These are phyloP conservation scores for Mormyrus hasselquistii DNA, from an alignment of 2,797 vertebrate genomes.

Conservation along the genomic window DNA sequence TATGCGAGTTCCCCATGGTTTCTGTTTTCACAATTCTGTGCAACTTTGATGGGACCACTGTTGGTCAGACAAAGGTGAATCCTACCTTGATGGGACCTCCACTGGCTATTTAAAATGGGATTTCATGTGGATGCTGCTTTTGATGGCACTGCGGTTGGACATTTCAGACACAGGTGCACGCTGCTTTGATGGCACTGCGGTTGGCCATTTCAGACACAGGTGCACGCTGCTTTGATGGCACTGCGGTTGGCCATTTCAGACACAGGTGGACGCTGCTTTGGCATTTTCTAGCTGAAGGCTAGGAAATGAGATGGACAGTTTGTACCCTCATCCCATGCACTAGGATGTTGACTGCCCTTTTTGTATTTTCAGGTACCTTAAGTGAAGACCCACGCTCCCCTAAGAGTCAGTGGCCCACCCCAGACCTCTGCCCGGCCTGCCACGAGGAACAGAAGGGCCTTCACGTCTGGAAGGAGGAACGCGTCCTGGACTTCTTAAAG, in stretches of 20 bases:
- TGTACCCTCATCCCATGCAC: slow-evolving; percentile 20
- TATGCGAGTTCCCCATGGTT: background rate
- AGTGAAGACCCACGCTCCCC: slow-evolving; percentile 86
- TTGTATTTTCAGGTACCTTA: slow-evolving; percentile 64
- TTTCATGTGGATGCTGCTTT: background rate
- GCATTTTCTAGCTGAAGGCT: slow-evolving; percentile 5
- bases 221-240: background rate
- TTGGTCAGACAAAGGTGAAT: background rate
- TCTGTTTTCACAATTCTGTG: background rate
- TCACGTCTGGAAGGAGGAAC: slow-evolving; percentile 73
- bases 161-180: too few relatives aligned
- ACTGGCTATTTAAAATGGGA: background rate
- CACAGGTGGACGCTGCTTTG: background rate
- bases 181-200: too few relatives aligned
- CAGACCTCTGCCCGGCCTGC: slow-evolving; percentile 76
- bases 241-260: background rate
- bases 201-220: too few relatives aligned
- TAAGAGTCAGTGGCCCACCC: slow-evolving; percentile 83
- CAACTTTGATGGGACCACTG: background rate
- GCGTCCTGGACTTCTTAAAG: slow-evolving; percentile 75
- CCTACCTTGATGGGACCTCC: background rate
- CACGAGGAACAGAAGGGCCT: slow-evolving; percentile 76
- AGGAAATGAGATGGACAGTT: slow-evolving; percentile 29
- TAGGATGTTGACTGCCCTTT: background rate
- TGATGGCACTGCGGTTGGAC: too few relatives aligned